Conservation (phyloP, 2,888 invertebrate species). For the Lordiphosa fenestrarum region DNA sequence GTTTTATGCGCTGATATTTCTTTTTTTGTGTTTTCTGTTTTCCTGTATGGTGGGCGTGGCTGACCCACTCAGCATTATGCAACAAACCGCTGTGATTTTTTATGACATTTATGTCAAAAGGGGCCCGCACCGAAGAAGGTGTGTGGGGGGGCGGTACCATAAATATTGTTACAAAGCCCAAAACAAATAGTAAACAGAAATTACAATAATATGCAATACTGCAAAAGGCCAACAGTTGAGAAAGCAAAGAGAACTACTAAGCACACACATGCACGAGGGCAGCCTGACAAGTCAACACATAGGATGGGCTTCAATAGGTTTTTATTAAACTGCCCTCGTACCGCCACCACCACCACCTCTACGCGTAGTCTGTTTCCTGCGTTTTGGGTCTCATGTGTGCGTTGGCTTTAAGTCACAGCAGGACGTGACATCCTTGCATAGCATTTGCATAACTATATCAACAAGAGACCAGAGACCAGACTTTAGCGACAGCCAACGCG, state of each 20-base stretch:
- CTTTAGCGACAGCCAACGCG: conserved; percentile 37
- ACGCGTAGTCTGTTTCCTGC: conserved; percentile 23
- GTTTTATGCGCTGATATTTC: conserved; percentile 48
- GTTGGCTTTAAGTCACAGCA: conserved; percentile 68
- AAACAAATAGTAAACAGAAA: conserved; percentile 73
- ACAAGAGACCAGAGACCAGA: conserved; percentile 42
- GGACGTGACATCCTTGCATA: conserved; percentile 74
- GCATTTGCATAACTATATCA: conserved; percentile 73
- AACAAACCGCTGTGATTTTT: conserved; percentile 38
- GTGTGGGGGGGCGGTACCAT: conserved; percentile 22
- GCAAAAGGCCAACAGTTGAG: conserved; percentile 62
- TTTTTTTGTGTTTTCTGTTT: conserved; percentile 36
- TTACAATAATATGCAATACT: conserved; percentile 74
- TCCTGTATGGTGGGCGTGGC: conserved; percentile 31
- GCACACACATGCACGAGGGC: conserved; percentile 9
- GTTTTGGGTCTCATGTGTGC: conserved; percentile 29
- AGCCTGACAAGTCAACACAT: not conserved
- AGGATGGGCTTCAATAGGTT: too few relatives aligned
- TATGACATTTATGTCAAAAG: conserved; percentile 27
- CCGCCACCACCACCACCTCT: not conserved
- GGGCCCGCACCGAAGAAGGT: not conserved
- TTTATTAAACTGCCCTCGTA: too few relatives aligned
- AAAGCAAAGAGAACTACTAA: conserved; percentile 1
- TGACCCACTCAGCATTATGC: conserved; percentile 38
- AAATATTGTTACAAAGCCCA: conserved; percentile 69